Base-by-base conservation (phyloP, 2,888 invertebrate species). In the Lissocephala sabroskyi region DNA sequence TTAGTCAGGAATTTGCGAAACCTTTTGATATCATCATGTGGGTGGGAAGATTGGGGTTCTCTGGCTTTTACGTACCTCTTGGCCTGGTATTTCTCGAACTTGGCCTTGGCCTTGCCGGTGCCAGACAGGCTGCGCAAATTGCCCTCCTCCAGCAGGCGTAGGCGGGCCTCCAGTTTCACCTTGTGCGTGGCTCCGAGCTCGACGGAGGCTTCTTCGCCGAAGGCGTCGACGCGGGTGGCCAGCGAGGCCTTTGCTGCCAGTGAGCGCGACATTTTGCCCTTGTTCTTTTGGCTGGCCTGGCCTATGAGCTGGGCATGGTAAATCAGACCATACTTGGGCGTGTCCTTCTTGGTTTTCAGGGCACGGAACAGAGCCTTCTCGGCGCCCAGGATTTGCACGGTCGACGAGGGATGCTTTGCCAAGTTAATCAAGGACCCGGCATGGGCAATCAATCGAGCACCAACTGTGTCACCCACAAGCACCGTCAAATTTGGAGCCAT, bases 351-450 rank as follows among this genome's bases (percentile, higher is more conserved):
- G 0, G 97, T 95, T 85, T 99, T 99, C 13, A 99, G 86, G 0
- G 99, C 98, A 61, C 98, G 88, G 86, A 99, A 99, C 9, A 99
- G 85, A 0, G 98, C 98, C 82, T 99, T 99, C 82, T 99, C 99
- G 0, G 99, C 98, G 55, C 98, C 99, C 49, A 98, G 90, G 71
- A 99, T 98, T 86, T 99, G 98, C 4, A 99, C 89, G 0, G 98
- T 99, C 0, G 98, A 99, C 0, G 98, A 96, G 0, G 99, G 98
- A 82, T 97, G 96, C 83, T 99, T 99, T 0, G 99, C 98, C 52
- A 99, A 87, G 85, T 96, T 98, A 77, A 97, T 91, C 19, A 99
- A 86, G 0, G 98, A 98, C 60, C 98, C 98, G n/a, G 98, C 95
- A 81, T 98, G 98, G 0, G 98, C 92, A 66, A 99, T 98, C 2